Evolutionary conservation across 92 coral and sea anemone genomes (phyloP), one percentile per base, ranked within the genome.

Genomic region (Umimayanthus chanpuru): DNA sequence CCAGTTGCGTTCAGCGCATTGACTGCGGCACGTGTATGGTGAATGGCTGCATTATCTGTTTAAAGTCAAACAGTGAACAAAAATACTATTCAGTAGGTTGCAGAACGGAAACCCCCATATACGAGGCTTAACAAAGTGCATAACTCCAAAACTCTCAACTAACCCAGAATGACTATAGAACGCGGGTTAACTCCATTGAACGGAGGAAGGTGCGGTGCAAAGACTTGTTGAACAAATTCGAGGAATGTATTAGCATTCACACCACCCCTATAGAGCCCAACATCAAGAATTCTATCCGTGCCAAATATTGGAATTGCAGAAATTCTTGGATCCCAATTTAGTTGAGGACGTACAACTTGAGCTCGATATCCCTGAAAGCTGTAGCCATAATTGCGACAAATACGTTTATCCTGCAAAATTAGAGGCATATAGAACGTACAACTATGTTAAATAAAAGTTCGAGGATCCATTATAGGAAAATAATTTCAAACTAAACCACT

Each of bases 111-210:
- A 47, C 9, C 53, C 53, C 53, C n/a, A n/a, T n/a, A 47, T 47
- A 47, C 53, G 9, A 47, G 53, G 53, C 53, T 47, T 47, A 47
- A 47, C 53, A 47, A 47, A n/a, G n/a, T n/a, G n/a, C n/a, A n/a
- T n/a, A 47, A 47, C 53, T 47, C 70, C 25, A 64, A 21, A 64
- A 64, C 25, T 64, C 25, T 64, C 20, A 64, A 64, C 14, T 64
- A 61, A 86, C 89, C 89, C 9, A 75, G 89, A 76, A 86, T 77
- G 68, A 86, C 82, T 56, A 86, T 81, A 32, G 89, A 77, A 21
- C 89, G 76, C 66, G 84, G 89, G 58, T 86, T 86, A 28, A 86
- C 25, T 11, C 83, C 89, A 65, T 86, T 75, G 66, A 77, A 86
- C n/a, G 53, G 53, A 47, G 9, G 53, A 47, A 47, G 53, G 53